These are phyloP conservation scores for Daphoenositta chrysoptera DNA, from an alignment of 2,113 vertebrate species.

Conservation along the genomic window DNA sequence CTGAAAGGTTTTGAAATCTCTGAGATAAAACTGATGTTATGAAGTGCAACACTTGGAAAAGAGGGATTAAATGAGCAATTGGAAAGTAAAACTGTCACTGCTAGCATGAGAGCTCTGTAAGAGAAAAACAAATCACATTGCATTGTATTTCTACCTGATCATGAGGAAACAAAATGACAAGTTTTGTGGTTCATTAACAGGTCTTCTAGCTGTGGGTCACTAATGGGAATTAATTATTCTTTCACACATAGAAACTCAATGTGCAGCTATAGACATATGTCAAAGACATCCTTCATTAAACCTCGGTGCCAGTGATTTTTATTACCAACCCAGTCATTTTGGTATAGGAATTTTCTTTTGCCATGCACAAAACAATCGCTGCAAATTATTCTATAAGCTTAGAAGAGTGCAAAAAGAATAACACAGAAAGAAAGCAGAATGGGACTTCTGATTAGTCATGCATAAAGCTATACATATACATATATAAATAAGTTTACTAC, in stretches of 20 bases:
- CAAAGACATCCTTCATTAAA: not conserved
- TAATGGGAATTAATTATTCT: not conserved
- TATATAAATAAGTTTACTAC: not conserved
- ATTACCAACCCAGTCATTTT: not conserved
- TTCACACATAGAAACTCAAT: not conserved
- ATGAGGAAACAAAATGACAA: not conserved
- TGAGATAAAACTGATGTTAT: not conserved
- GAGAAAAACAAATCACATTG: not conserved
- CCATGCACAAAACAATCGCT: not conserved
- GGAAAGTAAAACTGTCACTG: not conserved
- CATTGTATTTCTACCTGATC: not conserved
- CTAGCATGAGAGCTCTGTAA: not conserved
- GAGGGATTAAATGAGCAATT: not conserved
- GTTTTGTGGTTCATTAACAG: not conserved
- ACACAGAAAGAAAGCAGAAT: not conserved
- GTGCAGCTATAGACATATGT: not conserved
- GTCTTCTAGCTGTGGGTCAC: not conserved
- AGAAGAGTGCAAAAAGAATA: not conserved
- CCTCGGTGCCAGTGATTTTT: not conserved
- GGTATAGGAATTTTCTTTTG: not conserved
- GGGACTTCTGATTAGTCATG: not conserved
- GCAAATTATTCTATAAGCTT: not conserved
- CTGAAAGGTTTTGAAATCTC: not conserved
- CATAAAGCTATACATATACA: not conserved
- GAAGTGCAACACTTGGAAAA: not conserved